Base-by-base conservation (phyloP, 2,888 invertebrate genomes). In the Coecobrya sp. region DNA sequence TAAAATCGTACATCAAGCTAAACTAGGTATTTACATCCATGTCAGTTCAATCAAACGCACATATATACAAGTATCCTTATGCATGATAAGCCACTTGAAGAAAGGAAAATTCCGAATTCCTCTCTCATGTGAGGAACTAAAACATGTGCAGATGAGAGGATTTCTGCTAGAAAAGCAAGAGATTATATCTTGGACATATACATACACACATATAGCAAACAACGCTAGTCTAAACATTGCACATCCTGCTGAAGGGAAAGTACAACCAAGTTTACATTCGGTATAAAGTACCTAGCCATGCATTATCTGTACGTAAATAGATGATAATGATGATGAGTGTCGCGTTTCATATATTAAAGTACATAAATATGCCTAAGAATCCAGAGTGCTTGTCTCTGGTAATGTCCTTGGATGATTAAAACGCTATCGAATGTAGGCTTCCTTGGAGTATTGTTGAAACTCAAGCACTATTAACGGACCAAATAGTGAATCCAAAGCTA, bases 361-460 rank as follows among this genome's bases (percentile, higher is more conserved):
- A 62, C 25, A 25, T 22, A 62, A 68, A 27, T 68, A 68, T 68
- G 7, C 13, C 30, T 68, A 7, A 30, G 30, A 59, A 68, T 68
- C n/a, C 68, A 68, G 68, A 68, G 30, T 30, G 59, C 59, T 27
- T 68, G 68, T 68, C 68, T 30, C n/a, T 68, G 30, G 68, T 13
- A 68, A 30, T 30, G 68, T 68, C 36, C 68, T 27, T 30, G 30
- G 68, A 68, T 68, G 68, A 68, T 68, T 68, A 27, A 27, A 68
- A 30, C 13, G 8, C 16, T 22, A 22, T 10, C 59, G 19, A 59
- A 19, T n/a, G 19, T 19, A 59, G 59, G 13, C 59, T 19, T 65
- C 30, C 30, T 68, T 68, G 68, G 59, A 22, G 59, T 13, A 68
- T 68, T 68, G 68, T 30, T 30, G 68, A 8, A 16, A 49, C 49